These are phyloP conservation scores for Tetranychus cinnabarinus DNA, from an alignment of 1,140 invertebrate species.

Conservation along the genomic window DNA sequence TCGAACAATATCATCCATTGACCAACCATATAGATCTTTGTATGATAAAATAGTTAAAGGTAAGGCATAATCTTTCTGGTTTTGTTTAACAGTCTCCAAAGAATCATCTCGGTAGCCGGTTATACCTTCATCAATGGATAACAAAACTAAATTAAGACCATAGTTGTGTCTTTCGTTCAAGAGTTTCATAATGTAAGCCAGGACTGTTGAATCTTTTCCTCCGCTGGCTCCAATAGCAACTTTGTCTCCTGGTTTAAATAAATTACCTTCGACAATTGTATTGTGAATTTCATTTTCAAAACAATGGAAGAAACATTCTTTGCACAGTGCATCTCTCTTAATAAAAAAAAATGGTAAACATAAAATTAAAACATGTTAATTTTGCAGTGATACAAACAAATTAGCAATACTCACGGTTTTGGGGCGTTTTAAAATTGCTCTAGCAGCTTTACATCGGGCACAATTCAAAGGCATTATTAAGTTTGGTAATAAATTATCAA, in stretches of 20 bases:
- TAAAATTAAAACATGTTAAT: too few species aligned
- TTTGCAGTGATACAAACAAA: not conserved
- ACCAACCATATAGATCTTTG: slow-evolving; percentile 97
- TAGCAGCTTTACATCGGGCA: slow-evolving; percentile 7
- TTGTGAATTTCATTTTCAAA: slow-evolving; percentile 93
- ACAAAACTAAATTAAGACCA: slow-evolving; percentile 61
- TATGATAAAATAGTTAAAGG: slow-evolving; percentile 90
- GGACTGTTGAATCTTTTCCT: slow-evolving; percentile 96
- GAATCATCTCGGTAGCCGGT: slow-evolving; percentile 80
- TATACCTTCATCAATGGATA: slow-evolving; percentile 97
- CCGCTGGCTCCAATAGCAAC: slow-evolving; percentile 91
- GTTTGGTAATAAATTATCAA: not conserved
- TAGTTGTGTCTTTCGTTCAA: slow-evolving; percentile 80
- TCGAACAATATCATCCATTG: slow-evolving; percentile 94
- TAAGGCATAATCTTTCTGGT: slow-evolving; percentile 73
- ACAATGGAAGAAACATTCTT: slow-evolving; percentile 76
- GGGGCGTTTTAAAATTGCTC: slow-evolving; percentile 15
- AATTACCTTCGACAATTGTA: slow-evolving; percentile 57
- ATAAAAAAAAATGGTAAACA: too few species aligned
- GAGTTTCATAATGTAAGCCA: slow-evolving; percentile 70
- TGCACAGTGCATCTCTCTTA: slow-evolving; percentile 62
- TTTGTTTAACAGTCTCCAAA: slow-evolving; percentile 83
- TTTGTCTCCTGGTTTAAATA: slow-evolving; percentile 63
- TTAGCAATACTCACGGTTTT: slow-evolving; percentile 15
- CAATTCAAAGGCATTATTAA: slow-evolving; percentile 9